phyloP scores from a whole-genome alignment of 1,140 invertebrate genomes.

The Drosophila auraria region DNA sequence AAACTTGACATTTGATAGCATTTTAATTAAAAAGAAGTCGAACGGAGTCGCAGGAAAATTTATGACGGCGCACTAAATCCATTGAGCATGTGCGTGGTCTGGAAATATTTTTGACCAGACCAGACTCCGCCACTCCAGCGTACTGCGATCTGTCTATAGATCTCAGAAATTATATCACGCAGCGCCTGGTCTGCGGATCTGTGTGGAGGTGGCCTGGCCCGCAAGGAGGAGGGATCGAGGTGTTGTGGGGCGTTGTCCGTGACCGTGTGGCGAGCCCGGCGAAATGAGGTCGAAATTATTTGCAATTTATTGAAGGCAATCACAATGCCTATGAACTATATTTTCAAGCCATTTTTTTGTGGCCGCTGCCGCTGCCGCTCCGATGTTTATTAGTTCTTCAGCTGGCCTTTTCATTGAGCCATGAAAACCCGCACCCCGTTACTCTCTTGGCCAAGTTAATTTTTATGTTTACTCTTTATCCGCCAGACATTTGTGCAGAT shows the following conservation, averaged over 20 bases:
- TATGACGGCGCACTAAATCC: conserved; percentile 67
- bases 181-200: conserved; percentile 23
- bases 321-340: conserved; percentile 79
- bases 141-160: conserved; percentile 58
- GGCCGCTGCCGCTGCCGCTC: conserved; percentile 15
- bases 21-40: conserved; percentile 82
- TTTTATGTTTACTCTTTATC: conserved; percentile 55
- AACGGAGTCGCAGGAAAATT: conserved; percentile 67
- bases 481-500: conserved; percentile 51
- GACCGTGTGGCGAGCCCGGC: conserved; percentile 75
- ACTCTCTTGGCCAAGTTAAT: conserved; percentile 34
- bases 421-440: conserved; percentile 61
- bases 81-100: conserved; percentile 62
- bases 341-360: conserved; percentile 56
- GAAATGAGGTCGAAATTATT: conserved; percentile 84
- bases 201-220: conserved; percentile 30
- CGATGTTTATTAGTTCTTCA: conserved; percentile 74
- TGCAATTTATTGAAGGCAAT: conserved; percentile 84
- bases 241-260: conserved; percentile 55
- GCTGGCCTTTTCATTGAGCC: conserved; percentile 71
- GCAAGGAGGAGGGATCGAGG: conserved; percentile 1
- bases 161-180: conserved; percentile 78
- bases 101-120: conserved; percentile 35
- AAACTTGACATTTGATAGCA: conserved; percentile 84
- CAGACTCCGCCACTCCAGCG: conserved; percentile 1